Percentiles rank a stretch among this genome's conserved stretches.
Conservation (phyloP, 2,797 vertebrate genomes). For the Scyliorhinus canicula region DNA sequence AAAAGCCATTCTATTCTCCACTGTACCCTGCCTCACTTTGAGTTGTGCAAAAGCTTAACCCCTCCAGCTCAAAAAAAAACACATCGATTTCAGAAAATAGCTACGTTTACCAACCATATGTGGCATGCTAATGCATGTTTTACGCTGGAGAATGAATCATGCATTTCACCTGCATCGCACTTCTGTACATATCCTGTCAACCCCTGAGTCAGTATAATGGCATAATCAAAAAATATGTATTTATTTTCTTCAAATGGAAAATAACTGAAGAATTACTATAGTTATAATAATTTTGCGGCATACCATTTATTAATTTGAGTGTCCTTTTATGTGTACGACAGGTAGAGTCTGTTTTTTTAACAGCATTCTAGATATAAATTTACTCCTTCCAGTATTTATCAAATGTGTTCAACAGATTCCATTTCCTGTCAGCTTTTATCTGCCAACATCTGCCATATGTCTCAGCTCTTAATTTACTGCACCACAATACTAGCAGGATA, state of each 20-base stretch:
- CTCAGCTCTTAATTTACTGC: not conserved
- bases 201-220: not conserved
- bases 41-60: not conserved
- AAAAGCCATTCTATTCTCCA: not conserved
- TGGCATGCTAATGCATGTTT: not conserved
- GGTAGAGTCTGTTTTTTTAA: no score
- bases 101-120: not conserved
- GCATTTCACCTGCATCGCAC: no score
- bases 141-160: not conserved
- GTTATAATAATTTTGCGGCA: not conserved
- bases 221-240: not conserved
- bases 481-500: not conserved
- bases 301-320: not conserved
- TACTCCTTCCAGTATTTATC: not conserved
- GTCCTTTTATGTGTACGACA: not conserved
- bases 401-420: not conserved
- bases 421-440: not conserved
- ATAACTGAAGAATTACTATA: not conserved
- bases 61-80: not conserved
- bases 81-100: not conserved
- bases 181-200: not conserved
- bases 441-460: not conserved
- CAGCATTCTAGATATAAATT: not conserved
- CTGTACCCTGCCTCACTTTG: not conserved
- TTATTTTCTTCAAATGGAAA: conserved; percentile 24